Evolutionary conservation across 2,113 vertebrate genomes (phyloP), one percentile per base, ranked within the genome.

Genomic region (Neolamprologus cancellatus): DNA sequence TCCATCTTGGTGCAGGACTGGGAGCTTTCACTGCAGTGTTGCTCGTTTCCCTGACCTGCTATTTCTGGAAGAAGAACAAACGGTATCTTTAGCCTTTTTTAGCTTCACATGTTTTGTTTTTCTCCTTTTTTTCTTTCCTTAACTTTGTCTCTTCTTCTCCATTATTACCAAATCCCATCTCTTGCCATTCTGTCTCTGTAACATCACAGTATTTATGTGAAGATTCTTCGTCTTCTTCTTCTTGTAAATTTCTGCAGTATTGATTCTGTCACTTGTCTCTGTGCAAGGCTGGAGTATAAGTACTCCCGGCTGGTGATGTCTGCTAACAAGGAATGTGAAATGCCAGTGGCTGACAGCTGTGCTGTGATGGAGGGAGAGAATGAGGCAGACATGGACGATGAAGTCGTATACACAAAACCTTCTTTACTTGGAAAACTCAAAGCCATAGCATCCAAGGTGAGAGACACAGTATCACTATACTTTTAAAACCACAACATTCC

Each of bases 61-160:
- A 99, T 94, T 99, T 99, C 95, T 99, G 99, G 99, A 99, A 99
- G 89, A 99, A 99, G 89, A 99, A 99, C 91, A 97, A 98, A 91
- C 97, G 98, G 99, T 99, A 94, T 90, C 0, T 5, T 48, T 79
- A 34, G 32, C 32, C 7, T 34, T 8, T 76, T 20, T 55, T 53
- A 3, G 41, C 15, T 28, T 78, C 15, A 8, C 34, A 30, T 13
- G 7, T 7, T 32, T 61, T 71, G 18, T 55, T 20, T 36, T 15
- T 23, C 25, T 23, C 46, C 10, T 6, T 41, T 41, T 36, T 28
- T 34, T 18, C 32, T 69, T 17, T n/a, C 46, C 36, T 69, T 53
- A 10, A 15, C 30, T 54, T 79, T 57, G 9, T 41, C 14, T 34
- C 11, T 78, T 17, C 41, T 48, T 14, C n/a, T 71, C 17, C 41